These are phyloP conservation scores for Nemurella pictetii DNA, from an alignment of 2,888 invertebrate species.

Conservation along the genomic window DNA sequence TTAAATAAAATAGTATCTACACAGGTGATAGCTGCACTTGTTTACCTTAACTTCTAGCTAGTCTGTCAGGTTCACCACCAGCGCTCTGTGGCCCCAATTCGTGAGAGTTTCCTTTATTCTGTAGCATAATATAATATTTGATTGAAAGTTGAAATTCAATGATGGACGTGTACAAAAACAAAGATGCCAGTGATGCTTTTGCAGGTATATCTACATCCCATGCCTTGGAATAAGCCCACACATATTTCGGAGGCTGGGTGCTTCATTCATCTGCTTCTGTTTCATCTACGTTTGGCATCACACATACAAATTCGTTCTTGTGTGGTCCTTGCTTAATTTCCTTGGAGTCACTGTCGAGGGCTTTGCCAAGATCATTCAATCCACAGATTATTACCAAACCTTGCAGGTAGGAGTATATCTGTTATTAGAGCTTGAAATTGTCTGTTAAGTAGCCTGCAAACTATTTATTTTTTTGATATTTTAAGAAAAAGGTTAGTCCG, in stretches of 20 bases:
- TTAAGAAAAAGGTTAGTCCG: constrained; percentile 50
- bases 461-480: too few relatives aligned
- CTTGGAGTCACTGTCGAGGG: constrained; percentile 75
- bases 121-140: too few relatives aligned
- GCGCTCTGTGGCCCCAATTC: too few relatives aligned
- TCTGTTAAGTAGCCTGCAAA: neutral
- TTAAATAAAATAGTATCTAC: too few relatives aligned
- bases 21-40: too few relatives aligned
- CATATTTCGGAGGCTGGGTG: constrained; percentile 62
- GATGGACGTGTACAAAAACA: too few relatives aligned
- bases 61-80: too few relatives aligned
- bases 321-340: constrained; percentile 89
- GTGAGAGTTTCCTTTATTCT: too few relatives aligned
- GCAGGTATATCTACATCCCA: constrained; percentile 83
- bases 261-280: constrained; percentile 74
- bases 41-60: too few relatives aligned
- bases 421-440: too few relatives aligned
- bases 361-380: constrained; percentile 57
- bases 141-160: too few relatives aligned
- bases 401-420: constrained; percentile 48
- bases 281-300: constrained; percentile 95
- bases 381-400: constrained; percentile 54
- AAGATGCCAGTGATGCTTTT: too few relatives aligned
- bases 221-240: constrained; percentile 54
- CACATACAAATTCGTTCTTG: constrained; percentile 70